Evolutionary conservation across 92 coral and sea anemone genomes (phyloP).

Genomic region (Bergia puertoricense): DNA sequence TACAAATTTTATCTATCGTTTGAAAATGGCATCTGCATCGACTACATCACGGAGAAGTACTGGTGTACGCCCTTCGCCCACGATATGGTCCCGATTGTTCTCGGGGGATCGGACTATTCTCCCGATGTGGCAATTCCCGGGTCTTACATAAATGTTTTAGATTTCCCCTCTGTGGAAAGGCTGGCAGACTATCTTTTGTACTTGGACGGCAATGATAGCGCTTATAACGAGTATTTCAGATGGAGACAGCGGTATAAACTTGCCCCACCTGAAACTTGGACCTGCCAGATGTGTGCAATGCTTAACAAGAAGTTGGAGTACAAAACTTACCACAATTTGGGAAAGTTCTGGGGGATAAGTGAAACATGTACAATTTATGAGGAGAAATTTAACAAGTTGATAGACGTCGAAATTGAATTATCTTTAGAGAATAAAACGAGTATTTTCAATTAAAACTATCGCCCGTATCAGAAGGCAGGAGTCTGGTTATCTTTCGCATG

Average conservation of each 20-base stretch:
- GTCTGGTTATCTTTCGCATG: too few species aligned
- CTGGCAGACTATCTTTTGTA: conserved; percentile 66
- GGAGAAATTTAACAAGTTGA: conserved; percentile 10
- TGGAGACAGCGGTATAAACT: conserved; percentile 75
- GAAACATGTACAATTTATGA: conserved; percentile 21
- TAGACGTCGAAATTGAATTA: background rate
- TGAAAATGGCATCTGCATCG: conserved; percentile 77
- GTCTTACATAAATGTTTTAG: conserved; percentile 78
- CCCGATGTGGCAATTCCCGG: conserved; percentile 77
- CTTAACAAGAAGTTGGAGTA: conserved; percentile 46
- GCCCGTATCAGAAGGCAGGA: too few species aligned
- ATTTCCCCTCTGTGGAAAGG: conserved; percentile 68
- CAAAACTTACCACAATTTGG: background rate
- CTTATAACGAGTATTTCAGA: conserved; percentile 82
- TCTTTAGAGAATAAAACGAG: too few species aligned
- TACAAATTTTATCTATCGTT: conserved; percentile 85
- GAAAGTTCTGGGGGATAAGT: conserved; percentile 37
- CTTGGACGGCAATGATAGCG: conserved; percentile 73
- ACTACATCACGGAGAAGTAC: conserved; percentile 91
- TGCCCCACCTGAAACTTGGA: conserved; percentile 71
- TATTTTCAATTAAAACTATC: too few species aligned
- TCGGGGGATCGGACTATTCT: conserved; percentile 82
- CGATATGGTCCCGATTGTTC: conserved; percentile 76
- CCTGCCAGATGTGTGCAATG: conserved; percentile 82
- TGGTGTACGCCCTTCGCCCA: conserved; percentile 74